phyloP scores from a whole-genome alignment of 2,113 vertebrate species.

The Gopherus evgoodei region DNA sequence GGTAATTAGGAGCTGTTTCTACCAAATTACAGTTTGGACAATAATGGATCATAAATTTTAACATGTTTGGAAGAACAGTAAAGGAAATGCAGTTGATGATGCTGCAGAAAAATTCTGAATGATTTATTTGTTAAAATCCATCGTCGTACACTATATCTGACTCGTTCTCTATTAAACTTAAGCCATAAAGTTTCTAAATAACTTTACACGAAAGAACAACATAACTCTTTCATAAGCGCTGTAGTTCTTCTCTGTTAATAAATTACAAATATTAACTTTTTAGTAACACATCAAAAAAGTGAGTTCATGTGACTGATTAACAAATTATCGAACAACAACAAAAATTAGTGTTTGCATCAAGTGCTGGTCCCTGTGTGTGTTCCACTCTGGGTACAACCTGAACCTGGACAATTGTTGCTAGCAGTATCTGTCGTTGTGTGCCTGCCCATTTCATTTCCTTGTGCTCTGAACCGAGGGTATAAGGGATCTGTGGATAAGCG shows the following conservation, averaged over 20 bases:
- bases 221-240: neutral
- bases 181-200: neutral
- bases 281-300: neutral
- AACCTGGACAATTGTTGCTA: neutral
- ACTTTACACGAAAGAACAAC: neutral
- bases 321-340: neutral
- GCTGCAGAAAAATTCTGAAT: neutral
- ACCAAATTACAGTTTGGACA: neutral
- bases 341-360: no score
- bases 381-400: neutral
- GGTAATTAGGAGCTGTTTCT: neutral
- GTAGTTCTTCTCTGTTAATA: neutral
- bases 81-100: neutral
- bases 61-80: fast-evolving
- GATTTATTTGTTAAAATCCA: constrained; percentile 4
- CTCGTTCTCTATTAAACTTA: neutral
- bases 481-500: neutral
- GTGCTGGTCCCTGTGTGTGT: neutral
- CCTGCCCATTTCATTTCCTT: neutral
- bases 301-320: neutral
- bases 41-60: neutral
- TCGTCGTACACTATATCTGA: neutral
- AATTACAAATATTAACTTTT: neutral
- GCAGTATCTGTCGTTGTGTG: neutral
- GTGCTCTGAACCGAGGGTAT: neutral